A percentile compares a stretch with the other conserved stretches of the same genome.
phyloP scores from a whole-genome alignment of 2,888 invertebrate species.

The Agapostemon virescens region DNA sequence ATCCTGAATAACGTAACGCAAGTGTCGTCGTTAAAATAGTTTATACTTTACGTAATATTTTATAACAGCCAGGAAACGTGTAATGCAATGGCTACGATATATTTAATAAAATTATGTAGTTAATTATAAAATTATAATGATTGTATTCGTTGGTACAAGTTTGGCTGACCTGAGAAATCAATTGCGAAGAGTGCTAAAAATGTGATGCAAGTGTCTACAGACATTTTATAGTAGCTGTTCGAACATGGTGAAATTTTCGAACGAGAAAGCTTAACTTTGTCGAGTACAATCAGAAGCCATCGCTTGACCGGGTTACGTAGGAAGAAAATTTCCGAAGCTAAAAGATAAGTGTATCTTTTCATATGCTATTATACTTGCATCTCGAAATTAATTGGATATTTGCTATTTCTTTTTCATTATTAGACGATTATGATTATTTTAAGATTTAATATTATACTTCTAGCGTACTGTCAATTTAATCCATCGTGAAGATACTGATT shows the following conservation, averaged over 20 bases:
- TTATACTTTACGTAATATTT: constrained; percentile 4
- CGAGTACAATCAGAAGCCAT: not conserved
- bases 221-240: constrained; percentile 19
- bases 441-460: not conserved
- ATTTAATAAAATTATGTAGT: constrained; percentile 5
- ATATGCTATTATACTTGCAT: too few species aligned
- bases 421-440: not conserved
- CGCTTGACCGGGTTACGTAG: constrained; percentile 31
- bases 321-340: not conserved
- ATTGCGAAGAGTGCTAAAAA: not conserved
- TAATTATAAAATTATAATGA: not conserved
- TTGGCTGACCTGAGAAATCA: not conserved
- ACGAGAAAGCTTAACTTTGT: constrained; percentile 30
- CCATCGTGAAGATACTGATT: not conserved
- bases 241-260: constrained; percentile 49
- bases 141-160: not conserved
- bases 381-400: not conserved
- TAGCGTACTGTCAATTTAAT: not conserved
- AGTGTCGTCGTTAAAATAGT: not conserved
- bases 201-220: not conserved
- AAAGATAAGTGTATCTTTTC: too few species aligned
- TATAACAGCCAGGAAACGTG: not conserved
- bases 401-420: not conserved
- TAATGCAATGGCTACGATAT: not conserved
- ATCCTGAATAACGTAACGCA: not conserved